Evolutionary conservation across 2,888 invertebrate species (phyloP), one percentile per base, ranked within the genome.

Genomic region (Hartigia nigra): DNA sequence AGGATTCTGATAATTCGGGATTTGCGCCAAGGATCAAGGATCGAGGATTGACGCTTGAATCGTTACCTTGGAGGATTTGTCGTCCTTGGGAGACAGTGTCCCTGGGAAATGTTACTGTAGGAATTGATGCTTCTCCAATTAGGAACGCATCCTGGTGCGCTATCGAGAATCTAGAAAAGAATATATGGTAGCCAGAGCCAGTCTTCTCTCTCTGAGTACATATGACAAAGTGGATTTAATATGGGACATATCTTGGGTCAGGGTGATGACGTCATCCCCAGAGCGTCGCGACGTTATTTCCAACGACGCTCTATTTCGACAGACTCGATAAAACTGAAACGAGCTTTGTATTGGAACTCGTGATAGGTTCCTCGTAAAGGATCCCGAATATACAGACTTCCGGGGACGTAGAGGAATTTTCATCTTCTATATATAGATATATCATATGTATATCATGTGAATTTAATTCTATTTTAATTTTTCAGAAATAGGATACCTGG

Each of bases 331-430:
- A 87, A 87, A 85, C 75, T 77, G 79, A 81, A 80, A 83, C 83
- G 84, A 86, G 83, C 81, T 84, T 86, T 86, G 87, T 86, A 86
- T 87, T 84, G 86, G 83, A 82, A 82, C 82, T 86, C 84, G 84
- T 84, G 86, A 39, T 39, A 39, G 5, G 39, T 14, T 39, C 39
- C 39, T 39, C 39, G 39, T 39, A 23, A 39, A 39, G 39, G 39
- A 39, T 39, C 14, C 39, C 9, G 55, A 55, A 23, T 5, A 0
- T 5, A 34, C 34, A 23, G 23, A 23, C 55, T 55, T 55, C 55
- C 55, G 55, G 55, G 9, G 2, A 23, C 55, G 23, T 2, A 55
- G 55, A 23, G 23, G 1, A 34, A 34, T 34, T 34, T 34, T 4
- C 34, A 34, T 34, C n/a, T n/a, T n/a, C n/a, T n/a, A n/a, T n/a